Conservation (phyloP, 2,113 vertebrate species). For the Macrotis lagotis region DNA sequence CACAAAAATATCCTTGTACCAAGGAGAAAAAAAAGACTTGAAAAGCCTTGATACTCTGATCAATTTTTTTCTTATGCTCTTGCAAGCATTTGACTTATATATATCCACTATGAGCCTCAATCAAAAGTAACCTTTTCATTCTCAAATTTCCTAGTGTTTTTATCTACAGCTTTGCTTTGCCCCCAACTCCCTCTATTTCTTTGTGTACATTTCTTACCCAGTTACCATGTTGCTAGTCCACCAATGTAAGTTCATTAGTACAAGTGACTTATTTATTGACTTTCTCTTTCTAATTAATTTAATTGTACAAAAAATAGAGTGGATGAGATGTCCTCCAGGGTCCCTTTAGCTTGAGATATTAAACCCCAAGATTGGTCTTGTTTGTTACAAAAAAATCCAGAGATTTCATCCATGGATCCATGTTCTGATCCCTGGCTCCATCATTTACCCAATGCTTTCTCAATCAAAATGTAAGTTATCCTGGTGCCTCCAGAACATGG, state of each 20-base stretch:
- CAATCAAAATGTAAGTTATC: background rate
- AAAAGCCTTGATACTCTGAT: background rate
- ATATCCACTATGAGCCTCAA: background rate
- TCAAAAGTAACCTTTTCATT: background rate
- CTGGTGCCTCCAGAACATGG: background rate
- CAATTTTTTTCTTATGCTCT: background rate
- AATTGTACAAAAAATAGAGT: background rate
- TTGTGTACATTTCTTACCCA: background rate
- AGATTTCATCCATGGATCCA: background rate
- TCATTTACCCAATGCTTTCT: background rate
- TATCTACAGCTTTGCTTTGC: background rate
- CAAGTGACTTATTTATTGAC: background rate
- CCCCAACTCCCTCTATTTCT: background rate
- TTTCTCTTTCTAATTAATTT: background rate
- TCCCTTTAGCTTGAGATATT: background rate
- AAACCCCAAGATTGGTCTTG: background rate
- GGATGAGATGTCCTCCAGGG: background rate
- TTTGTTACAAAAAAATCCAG: background rate
- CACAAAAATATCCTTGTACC: slow-evolving; percentile 30
- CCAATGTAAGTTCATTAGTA: background rate
- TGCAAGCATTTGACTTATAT: background rate
- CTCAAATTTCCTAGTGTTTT: background rate
- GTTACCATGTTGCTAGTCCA: background rate
- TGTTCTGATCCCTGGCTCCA: background rate
- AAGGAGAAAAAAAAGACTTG: background rate